Evolutionary conservation across 2,797 vertebrate species (phyloP), one percentile per base, ranked within the genome.

Genomic region (Microchirus variegatus): DNA sequence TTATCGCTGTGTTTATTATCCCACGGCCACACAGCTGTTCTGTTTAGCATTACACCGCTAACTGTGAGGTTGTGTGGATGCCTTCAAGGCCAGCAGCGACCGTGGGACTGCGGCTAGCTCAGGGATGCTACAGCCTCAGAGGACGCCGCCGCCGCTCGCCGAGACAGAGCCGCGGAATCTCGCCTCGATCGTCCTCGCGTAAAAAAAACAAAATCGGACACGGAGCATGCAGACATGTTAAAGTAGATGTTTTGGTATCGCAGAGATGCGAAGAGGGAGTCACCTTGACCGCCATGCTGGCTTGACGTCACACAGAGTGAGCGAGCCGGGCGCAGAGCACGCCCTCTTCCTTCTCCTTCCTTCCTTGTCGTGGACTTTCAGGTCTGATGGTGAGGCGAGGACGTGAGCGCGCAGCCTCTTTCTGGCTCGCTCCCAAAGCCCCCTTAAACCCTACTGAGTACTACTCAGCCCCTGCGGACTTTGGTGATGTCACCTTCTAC

Each of bases 271-370:
- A 89, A 85, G 86, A 92, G 85, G 91, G 95, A 97, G 96, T 98
- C 97, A 98, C 97, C 97, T 98, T 97, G 97, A 95, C 95, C 95
- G 97, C 96, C 97, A 98, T 98, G 94, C 95, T 98, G 95, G 85
- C 86, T 84, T 91, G 91, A 94, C 92, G 94, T 94, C 92, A 93
- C 90, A 76, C 57, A 82, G 60, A 85, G 77, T 79, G 77, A 64
- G 69, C 40, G 70, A 73, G 67, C 16, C 8, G 11, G 36, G 58
- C 62, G 53, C 62, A 51, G 67, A 54, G 59, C 71, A 68, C 68
- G 78, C 73, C 67, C 58, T 42, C 59, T 0, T 48, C 31, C 31
- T 31, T 31, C 5, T 31, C 31, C 31, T 31, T 31, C 31, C 31
- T 31, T 8, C 7, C 31, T 31, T 31, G 0, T 41, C 58, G 59